phyloP scores from a whole-genome alignment of 2,888 invertebrate species.

The Torymus texanus region DNA sequence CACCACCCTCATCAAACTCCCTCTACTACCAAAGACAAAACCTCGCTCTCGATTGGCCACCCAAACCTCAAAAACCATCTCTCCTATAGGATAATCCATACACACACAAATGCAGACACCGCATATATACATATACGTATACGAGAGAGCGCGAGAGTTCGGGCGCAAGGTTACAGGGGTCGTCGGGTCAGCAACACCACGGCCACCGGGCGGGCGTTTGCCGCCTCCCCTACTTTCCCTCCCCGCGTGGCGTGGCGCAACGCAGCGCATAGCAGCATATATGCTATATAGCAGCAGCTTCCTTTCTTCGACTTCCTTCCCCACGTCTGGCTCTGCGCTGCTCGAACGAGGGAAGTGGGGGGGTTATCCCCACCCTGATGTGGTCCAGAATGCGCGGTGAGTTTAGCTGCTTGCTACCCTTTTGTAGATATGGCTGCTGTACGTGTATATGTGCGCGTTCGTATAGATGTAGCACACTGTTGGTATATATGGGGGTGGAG shows the following conservation, averaged over 20 bases:
- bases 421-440: too few relatives aligned
- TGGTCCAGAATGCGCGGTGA: too few relatives aligned
- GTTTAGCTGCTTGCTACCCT: too few relatives aligned
- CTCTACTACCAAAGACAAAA: too few relatives aligned
- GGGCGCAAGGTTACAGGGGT: slow-evolving; percentile 73
- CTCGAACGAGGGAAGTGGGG: too few relatives aligned
- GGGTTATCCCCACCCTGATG: too few relatives aligned
- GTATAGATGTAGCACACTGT: too few relatives aligned
- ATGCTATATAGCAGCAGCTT: slow-evolving; percentile 38
- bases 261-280: neutral
- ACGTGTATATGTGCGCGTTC: too few relatives aligned
- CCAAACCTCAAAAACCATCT: slow-evolving; percentile 12
- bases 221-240: slow-evolving; percentile 60
- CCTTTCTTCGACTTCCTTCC: slow-evolving; percentile 53
- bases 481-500: too few relatives aligned
- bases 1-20: too few relatives aligned
- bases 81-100: slow-evolving; percentile 18
- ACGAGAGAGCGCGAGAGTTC: neutral
- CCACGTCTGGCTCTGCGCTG: neutral
- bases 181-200: slow-evolving; percentile 74
- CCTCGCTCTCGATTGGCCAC: neutral
- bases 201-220: slow-evolving; percentile 61
- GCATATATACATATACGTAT: too few relatives aligned
- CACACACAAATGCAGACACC: too few relatives aligned
- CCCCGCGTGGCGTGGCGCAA: neutral